These are phyloP conservation scores for Eupithecia inturbata DNA, from an alignment of 2,888 invertebrate genomes.

Conservation along the genomic window DNA sequence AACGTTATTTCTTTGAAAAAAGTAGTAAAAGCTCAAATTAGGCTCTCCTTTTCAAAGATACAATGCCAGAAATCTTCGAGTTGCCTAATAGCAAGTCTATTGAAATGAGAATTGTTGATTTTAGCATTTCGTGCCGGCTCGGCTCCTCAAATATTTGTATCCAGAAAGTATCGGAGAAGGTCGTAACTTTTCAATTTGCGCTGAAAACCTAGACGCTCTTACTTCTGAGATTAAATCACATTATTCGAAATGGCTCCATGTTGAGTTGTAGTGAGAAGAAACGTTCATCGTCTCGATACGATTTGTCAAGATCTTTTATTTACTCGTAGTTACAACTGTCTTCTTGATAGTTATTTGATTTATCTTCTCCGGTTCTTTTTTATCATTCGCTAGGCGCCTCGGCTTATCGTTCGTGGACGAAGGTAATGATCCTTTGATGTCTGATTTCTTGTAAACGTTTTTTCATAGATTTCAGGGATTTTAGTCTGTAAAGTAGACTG, in stretches of 20 bases:
- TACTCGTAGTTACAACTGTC: slow-evolving; percentile 3
- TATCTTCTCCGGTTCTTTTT: slow-evolving; percentile 1
- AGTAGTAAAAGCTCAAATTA: slow-evolving; percentile 7
- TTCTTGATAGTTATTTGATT: slow-evolving; percentile 11
- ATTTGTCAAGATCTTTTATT: slow-evolving; percentile 9
- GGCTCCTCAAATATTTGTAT: slow-evolving; percentile 28
- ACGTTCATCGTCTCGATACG: slow-evolving; percentile 24
- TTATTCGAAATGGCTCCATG: slow-evolving; percentile 36
- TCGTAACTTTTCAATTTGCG: slow-evolving; percentile 32
- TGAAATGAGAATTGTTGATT: slow-evolving; percentile 19
- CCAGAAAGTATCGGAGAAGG: slow-evolving; percentile 25
- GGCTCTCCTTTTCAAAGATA: slow-evolving; percentile 10
- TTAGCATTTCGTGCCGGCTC: slow-evolving; percentile 20
- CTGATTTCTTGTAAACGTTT: background rate
- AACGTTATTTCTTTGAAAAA: slow-evolving; percentile 10
- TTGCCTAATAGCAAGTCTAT: slow-evolving; percentile 18
- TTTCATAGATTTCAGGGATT: background rate
- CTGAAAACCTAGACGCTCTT: slow-evolving; percentile 25
- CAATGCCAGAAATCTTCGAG: slow-evolving; percentile 13
- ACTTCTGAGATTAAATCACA: slow-evolving; percentile 31
- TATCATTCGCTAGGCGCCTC: background rate
- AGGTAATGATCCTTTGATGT: background rate
- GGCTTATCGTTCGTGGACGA: background rate
- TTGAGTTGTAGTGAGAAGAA: slow-evolving; percentile 33
- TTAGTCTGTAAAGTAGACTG: background rate